phyloP scores from a whole-genome alignment of 2,797 vertebrate genomes.

The Otus scops region DNA sequence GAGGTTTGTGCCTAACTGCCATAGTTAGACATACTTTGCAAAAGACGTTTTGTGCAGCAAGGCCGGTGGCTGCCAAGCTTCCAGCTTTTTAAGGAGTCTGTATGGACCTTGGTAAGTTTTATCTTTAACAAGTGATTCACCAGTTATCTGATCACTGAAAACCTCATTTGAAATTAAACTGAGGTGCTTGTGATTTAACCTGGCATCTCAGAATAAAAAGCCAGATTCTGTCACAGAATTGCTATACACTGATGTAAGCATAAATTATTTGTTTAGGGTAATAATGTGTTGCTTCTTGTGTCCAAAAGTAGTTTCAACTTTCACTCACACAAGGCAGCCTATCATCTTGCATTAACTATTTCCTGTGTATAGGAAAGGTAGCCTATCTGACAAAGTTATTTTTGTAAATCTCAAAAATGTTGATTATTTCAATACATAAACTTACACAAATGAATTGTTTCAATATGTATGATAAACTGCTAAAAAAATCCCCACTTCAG shows the following conservation, averaged over 20 bases:
- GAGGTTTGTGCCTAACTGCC: neutral
- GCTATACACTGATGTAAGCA: neutral
- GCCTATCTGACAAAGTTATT: neutral
- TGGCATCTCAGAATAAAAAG: neutral
- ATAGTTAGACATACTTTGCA: neutral
- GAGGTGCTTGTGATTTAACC: neutral
- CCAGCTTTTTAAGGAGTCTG: neutral
- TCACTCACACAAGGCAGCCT: neutral
- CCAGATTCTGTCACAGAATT: neutral
- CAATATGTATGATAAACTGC: neutral
- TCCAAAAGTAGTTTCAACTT: neutral
- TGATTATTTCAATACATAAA: neutral
- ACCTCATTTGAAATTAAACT: neutral
- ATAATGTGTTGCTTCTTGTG: neutral
- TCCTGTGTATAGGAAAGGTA: neutral
- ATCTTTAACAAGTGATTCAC: neutral
- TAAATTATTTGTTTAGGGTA: neutral
- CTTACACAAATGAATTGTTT: neutral
- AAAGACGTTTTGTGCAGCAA: neutral
- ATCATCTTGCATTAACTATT: neutral
- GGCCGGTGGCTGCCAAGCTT: neutral
- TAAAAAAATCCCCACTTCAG: neutral
- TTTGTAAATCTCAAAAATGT: neutral
- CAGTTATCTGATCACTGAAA: neutral
- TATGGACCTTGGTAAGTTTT: neutral